Evolutionary conservation across 2,888 invertebrate species (phyloP).

Genomic region (Ormyrus pomaceus): DNA sequence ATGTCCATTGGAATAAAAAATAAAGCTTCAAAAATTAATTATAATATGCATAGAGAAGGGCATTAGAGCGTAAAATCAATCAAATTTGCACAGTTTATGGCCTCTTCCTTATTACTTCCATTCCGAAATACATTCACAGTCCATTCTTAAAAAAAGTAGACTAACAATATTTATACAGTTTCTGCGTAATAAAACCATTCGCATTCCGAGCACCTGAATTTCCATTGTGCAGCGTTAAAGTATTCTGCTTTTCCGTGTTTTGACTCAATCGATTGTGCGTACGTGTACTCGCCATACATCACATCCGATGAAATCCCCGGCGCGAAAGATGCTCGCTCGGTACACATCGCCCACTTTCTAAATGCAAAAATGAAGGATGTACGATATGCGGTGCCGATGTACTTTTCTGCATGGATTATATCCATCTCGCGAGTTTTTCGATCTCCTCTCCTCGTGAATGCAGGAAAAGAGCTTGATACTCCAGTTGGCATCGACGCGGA

Average conservation of each 20-base stretch:
- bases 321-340: background rate
- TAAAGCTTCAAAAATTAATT: too few relatives aligned
- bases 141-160: too few relatives aligned
- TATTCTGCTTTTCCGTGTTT: background rate
- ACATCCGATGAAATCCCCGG: conserved; percentile 12
- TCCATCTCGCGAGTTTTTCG: background rate
- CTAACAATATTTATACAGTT: too few relatives aligned
- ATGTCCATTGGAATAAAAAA: too few relatives aligned
- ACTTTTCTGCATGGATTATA: conserved; percentile 24
- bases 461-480: conserved; percentile 50
- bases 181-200: too few relatives aligned
- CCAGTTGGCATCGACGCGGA: conserved; percentile 53
- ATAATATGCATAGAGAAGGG: too few relatives aligned
- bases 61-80: too few relatives aligned
- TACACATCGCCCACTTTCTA: conserved; percentile 33
- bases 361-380: conserved; percentile 44
- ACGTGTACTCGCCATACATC: background rate
- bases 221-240: background rate
- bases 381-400: conserved; percentile 17
- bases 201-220: background rate
- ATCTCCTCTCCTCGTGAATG: conserved; percentile 31
- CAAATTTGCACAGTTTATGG: too few relatives aligned
- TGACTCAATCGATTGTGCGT: background rate
- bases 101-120: too few relatives aligned
- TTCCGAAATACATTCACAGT: too few relatives aligned